These are phyloP conservation scores for Rhyzopertha dominica DNA, from an alignment of 1,140 invertebrate species.

Conservation along the genomic window DNA sequence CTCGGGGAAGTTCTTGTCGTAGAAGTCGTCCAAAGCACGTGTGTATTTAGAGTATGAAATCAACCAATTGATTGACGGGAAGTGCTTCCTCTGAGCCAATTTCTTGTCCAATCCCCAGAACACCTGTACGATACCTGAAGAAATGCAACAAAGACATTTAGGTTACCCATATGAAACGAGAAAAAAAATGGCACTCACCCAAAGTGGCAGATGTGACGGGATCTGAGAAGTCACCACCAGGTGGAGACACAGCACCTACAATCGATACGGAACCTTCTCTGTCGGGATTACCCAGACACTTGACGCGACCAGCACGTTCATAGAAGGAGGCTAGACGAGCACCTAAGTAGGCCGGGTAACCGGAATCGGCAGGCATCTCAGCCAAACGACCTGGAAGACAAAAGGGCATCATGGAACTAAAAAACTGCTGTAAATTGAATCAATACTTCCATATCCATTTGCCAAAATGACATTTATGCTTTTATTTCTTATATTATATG, in stretches of 20 bases:
- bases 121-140: conserved; percentile 93
- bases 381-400: conserved; percentile 79
- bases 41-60: conserved; percentile 99
- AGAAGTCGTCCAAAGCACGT: conserved; percentile 96
- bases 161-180: background rate
- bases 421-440: too few species aligned
- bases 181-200: conserved; percentile 18
- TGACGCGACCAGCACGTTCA: conserved; percentile 96
- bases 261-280: conserved; percentile 98
- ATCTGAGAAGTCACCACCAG: conserved; percentile 99
- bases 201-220: conserved; percentile 98
- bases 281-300: conserved; percentile 97
- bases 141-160: conserved; percentile 2
- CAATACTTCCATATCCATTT: too few species aligned
- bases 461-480: too few species aligned
- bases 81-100: conserved; percentile 98
- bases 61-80: conserved; percentile 99
- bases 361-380: conserved; percentile 99
- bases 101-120: conserved; percentile 99
- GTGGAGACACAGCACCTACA: conserved; percentile 98
- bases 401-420: background rate
- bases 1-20: conserved; percentile 98
- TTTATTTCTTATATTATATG: too few species aligned
- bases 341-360: conserved; percentile 98
- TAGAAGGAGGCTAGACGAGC: conserved; percentile 98